Evolutionary conservation across 2,888 invertebrate genomes (phyloP).

Genomic region (Nomada fucata): DNA sequence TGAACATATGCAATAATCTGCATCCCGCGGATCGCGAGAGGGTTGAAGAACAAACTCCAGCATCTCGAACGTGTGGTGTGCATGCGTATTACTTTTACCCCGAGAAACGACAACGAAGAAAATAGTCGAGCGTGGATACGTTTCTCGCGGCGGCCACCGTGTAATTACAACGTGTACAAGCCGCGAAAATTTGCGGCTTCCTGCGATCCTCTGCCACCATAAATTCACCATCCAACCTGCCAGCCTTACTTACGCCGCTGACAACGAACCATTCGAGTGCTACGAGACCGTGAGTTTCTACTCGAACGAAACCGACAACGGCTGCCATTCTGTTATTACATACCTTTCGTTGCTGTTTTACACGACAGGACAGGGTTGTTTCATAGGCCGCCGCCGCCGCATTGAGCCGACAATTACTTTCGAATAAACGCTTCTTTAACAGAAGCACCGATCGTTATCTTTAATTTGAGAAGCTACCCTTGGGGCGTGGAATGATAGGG

Average conservation of each 20-base stretch:
- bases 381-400: not conserved
- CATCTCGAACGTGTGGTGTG: not conserved
- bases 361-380: not conserved
- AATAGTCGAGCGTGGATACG: slow-evolving; percentile 2
- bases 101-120: slow-evolving; percentile 4
- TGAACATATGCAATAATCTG: too few species aligned
- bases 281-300: not conserved
- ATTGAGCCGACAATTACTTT: slow-evolving; percentile 15
- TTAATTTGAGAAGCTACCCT: not conserved
- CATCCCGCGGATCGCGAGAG: too few species aligned
- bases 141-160: slow-evolving; percentile 38
- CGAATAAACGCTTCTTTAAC: slow-evolving; percentile 30
- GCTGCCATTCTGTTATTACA: slow-evolving; percentile 15
- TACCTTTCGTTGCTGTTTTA: not conserved
- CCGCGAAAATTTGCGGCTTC: slow-evolving; percentile 68
- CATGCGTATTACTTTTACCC: slow-evolving; percentile 31
- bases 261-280: slow-evolving; percentile 16
- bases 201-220: slow-evolving; percentile 55
- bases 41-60: not conserved
- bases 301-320: slow-evolving; percentile 16
- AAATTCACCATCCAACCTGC: slow-evolving; percentile 51
- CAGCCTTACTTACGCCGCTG: slow-evolving; percentile 32
- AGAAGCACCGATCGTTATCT: slow-evolving; percentile 1
- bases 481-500: too few species aligned
- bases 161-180: slow-evolving; percentile 61